phyloP scores from a whole-genome alignment of 1,140 invertebrate species.

The Hypothenemus hampei region DNA sequence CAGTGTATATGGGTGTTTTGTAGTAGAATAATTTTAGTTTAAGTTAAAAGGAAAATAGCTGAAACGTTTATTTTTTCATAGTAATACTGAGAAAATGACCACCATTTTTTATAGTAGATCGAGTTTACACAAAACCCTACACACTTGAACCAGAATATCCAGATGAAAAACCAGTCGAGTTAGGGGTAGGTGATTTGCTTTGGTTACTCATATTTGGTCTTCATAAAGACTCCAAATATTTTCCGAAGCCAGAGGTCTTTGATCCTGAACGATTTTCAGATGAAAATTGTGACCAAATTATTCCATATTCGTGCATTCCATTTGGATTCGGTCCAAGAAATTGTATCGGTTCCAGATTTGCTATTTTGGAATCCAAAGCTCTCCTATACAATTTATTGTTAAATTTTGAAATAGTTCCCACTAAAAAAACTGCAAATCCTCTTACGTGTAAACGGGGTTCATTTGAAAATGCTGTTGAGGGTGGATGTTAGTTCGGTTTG shows the following conservation, averaged over 20 bases:
- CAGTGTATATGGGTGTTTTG: no score
- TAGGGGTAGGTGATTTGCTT: conserved; percentile 9
- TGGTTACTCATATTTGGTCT: conserved; percentile 52
- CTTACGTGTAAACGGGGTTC: conserved; percentile 25
- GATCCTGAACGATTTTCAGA: conserved; percentile 47
- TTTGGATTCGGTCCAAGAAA: conserved; percentile 53
- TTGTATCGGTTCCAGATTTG: conserved; percentile 39
- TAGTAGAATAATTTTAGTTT: no score
- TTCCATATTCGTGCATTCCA: conserved; percentile 47
- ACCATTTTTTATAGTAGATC: conserved; percentile 45
- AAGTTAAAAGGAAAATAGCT: no score
- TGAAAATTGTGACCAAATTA: conserved; percentile 40
- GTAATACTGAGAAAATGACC: conserved; percentile 54
- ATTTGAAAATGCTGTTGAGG: conserved; percentile 22
- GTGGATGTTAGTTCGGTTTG: no score
- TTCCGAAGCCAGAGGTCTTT: conserved; percentile 48
- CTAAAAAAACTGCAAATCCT: conserved; percentile 33
- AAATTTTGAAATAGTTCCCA: conserved; percentile 31
- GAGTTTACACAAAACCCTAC: conserved; percentile 50
- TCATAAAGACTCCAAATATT: conserved; percentile 48
- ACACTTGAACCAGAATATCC: conserved; percentile 38
- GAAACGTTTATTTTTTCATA: no score
- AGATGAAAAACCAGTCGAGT: conserved; percentile 8
- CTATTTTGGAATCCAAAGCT: conserved; percentile 31
- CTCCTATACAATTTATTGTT: conserved; percentile 36